phyloP scores from a whole-genome alignment of 2,113 vertebrate genomes.

The Corythaixoides concolor region DNA sequence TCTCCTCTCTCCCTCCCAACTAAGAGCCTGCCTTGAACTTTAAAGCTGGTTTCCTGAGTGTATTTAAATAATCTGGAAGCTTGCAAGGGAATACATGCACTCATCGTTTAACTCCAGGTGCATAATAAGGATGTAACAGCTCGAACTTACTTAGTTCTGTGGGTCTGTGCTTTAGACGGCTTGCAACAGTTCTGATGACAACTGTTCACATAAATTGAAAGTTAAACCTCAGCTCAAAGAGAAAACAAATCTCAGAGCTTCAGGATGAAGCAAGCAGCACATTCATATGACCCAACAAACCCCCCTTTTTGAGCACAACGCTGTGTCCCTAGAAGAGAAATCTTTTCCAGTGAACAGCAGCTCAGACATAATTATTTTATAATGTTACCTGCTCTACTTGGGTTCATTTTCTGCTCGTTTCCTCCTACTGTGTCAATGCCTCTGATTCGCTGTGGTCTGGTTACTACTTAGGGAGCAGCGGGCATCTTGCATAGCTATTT shows the following conservation, averaged over 20 bases:
- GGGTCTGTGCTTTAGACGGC: background rate
- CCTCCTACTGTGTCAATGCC: background rate
- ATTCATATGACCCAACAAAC: background rate
- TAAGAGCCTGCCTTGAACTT: background rate
- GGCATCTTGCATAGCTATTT: background rate
- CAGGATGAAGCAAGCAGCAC: background rate
- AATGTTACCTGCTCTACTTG: background rate
- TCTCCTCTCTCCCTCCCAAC: background rate
- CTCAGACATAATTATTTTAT: background rate
- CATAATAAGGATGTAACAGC: background rate
- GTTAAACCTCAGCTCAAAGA: background rate
- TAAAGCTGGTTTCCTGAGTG: background rate
- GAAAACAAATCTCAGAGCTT: background rate
- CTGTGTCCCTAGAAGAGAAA: background rate
- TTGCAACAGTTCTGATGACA: background rate
- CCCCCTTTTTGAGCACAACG: background rate
- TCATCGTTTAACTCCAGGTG: background rate
- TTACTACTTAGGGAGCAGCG: background rate
- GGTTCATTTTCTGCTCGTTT: background rate
- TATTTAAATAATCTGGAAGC: background rate
- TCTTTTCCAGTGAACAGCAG: background rate
- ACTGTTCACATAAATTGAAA: background rate
- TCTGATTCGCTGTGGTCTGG: fast-evolving
- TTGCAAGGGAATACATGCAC: background rate
- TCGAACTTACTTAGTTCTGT: background rate